Evolutionary conservation across 2,797 vertebrate species (phyloP).

Genomic region (Myotis planiceps): DNA sequence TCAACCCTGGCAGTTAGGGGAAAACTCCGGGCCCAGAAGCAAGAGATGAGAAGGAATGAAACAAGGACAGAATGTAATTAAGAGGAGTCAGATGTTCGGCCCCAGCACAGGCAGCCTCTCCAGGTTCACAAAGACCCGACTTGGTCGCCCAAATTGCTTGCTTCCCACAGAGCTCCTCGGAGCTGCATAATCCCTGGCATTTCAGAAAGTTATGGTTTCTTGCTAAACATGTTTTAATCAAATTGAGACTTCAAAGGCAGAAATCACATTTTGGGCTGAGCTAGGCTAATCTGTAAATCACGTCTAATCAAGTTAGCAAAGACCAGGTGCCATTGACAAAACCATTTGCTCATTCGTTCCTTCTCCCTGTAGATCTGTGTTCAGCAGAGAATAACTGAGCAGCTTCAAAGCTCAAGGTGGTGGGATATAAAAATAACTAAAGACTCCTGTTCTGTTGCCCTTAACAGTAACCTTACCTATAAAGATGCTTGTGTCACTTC

Average conservation of each 20-base stretch:
- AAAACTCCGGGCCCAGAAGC: constrained; percentile 42
- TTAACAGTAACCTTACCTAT: background rate
- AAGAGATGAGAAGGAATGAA: constrained; percentile 45
- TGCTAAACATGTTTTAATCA: constrained; percentile 57
- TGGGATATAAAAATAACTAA: background rate
- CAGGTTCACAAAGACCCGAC: background rate
- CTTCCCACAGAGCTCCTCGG: constrained; percentile 24
- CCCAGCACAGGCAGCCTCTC: background rate
- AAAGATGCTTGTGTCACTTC: background rate
- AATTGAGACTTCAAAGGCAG: constrained; percentile 57
- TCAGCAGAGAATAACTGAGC: background rate
- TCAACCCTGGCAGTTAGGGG: constrained; percentile 55
- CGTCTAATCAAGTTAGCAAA: background rate
- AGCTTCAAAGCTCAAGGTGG: background rate
- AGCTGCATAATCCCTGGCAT: background rate
- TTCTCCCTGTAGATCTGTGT: background rate
- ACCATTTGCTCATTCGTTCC: background rate
- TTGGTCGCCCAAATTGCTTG: background rate
- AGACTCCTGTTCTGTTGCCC: background rate
- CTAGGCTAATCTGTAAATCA: background rate
- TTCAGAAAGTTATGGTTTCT: constrained; percentile 44
- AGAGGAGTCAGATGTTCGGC: constrained; percentile 49
- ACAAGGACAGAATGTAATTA: constrained; percentile 62
- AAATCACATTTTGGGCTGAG: background rate
- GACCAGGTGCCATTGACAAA: background rate